phyloP scores from a whole-genome alignment of 1,140 invertebrate species.

The Bathynomus jamesi region DNA sequence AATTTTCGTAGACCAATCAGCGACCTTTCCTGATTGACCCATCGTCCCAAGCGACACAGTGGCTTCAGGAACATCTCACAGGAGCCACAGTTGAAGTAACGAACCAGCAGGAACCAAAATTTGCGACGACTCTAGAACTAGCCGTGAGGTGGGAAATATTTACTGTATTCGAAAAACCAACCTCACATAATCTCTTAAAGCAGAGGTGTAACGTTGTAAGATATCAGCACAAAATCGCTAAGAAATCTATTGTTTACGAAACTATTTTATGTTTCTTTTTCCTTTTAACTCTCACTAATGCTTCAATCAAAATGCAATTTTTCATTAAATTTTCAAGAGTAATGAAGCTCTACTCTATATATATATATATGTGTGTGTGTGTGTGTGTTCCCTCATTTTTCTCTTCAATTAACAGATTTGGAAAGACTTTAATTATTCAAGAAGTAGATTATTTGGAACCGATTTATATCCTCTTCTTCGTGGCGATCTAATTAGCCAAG shows the following conservation, averaged over 20 bases:
- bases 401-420: constrained; percentile 63
- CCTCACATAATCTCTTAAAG: too few relatives aligned
- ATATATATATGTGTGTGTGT: too few relatives aligned
- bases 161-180: too few relatives aligned
- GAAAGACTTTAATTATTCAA: constrained; percentile 81
- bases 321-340: too few relatives aligned
- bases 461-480: constrained; percentile 59
- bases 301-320: too few relatives aligned
- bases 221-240: too few relatives aligned
- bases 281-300: too few relatives aligned
- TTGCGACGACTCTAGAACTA: constrained; percentile 75
- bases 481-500: constrained; percentile 58
- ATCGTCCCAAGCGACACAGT: constrained; percentile 69
- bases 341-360: too few relatives aligned
- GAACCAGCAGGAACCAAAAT: constrained; percentile 67
- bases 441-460: constrained; percentile 63
- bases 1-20: constrained; percentile 50
- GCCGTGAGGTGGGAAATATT: constrained; percentile 52
- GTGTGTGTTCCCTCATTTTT: background rate
- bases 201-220: too few relatives aligned
- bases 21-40: constrained; percentile 80
- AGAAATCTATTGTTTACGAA: too few relatives aligned
- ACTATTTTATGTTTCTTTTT: too few relatives aligned
- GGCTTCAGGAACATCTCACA: constrained; percentile 67
- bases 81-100: constrained; percentile 61